Base-by-base conservation (phyloP, 2,113 vertebrate species). In the Halichoeres trimaculatus region DNA sequence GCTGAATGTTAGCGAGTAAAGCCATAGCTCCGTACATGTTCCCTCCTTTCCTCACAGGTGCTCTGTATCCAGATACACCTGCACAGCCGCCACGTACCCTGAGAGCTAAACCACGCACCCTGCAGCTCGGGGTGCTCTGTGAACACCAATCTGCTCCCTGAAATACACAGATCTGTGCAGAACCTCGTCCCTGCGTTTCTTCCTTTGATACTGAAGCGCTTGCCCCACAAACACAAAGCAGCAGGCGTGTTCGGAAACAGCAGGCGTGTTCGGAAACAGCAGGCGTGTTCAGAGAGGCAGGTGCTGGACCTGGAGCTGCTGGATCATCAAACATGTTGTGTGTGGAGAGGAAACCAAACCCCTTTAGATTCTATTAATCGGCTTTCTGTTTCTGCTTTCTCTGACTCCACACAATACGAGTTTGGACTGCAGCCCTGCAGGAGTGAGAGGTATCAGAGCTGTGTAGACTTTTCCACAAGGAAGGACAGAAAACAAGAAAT, bases 91-190 rank as follows among this genome's bases (percentile, higher is more conserved):
- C 26, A 4, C 50, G 22, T 35, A 47, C 76, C 57, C 71, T 45
- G 35, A 58, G 22, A 79, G 66, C 67, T 71, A 12, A 72, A 59
- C 64, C 67, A 56, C 20, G 8, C 6, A 22, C 53, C 68, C 73
- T 70, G 77, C 77, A 66, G 77, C 77, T 20, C 20, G 50, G 5
- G 45, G 70, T 0, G 8, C 20, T 1, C 14, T 24, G 10, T 1
- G 19, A 75, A 61, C 70, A 55, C 1, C 50, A 63, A 66, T 10
- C 50, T n/a, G 34, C 54, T 47, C 40, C 69, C 26, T 47, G 23
- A 56, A 58, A 65, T 16, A 38, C 65, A 63, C 34, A 36, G 13
- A 70, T 62, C 40, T 55, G 35, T 14, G 23, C 35, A 45, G 13
- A 22, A 7, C 20, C 36, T 20, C 34, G 16, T 47, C 48, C 47